Conservation (phyloP, 30 jellyfish, hydroid and myxozoan genomes). For the Rhopilema esculentum region DNA sequence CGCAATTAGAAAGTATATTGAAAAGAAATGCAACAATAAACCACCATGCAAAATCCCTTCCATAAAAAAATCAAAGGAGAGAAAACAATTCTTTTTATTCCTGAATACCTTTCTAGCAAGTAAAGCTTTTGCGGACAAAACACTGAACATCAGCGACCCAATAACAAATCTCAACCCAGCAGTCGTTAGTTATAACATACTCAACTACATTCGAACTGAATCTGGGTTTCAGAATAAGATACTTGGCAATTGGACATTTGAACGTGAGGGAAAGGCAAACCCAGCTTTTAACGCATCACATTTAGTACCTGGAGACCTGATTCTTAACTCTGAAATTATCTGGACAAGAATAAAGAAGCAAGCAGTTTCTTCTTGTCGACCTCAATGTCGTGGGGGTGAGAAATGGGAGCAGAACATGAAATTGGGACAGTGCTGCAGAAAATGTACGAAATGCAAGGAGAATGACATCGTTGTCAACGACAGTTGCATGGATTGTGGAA, state of each 20-base stretch:
- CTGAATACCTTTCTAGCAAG: constrained; percentile 1
- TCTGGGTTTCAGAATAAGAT: constrained; percentile 21
- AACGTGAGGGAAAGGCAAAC: constrained; percentile 1
- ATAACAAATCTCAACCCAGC: constrained; percentile 24
- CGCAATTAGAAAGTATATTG: constrained; percentile 46
- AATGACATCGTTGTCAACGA: constrained; percentile 66
- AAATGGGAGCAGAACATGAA: constrained; percentile 1
- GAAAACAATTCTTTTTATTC: constrained; percentile 7
- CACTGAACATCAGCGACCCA: constrained; percentile 61
- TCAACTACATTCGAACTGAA: constrained; percentile 14
- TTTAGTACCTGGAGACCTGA: background rate
- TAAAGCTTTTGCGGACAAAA: constrained; percentile 72
- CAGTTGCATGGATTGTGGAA: constrained; percentile 70
- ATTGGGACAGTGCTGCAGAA: constrained; percentile 82
- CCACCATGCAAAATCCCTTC: constrained; percentile 1
- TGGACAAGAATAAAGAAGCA: background rate
- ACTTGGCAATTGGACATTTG: constrained; percentile 48
- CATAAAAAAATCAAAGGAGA: constrained; percentile 9
- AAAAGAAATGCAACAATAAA: constrained; percentile 19
- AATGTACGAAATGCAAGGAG: constrained; percentile 65
- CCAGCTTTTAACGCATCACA: background rate
- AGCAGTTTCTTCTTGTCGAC: constrained; percentile 66
- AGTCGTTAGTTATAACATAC: constrained; percentile 60
- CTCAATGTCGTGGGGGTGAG: constrained; percentile 71
- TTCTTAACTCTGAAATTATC: background rate